Percentiles rank a stretch among this genome's conserved stretches.
phyloP scores from a whole-genome alignment of 2,113 vertebrate genomes.

The Leuciscus idus region DNA sequence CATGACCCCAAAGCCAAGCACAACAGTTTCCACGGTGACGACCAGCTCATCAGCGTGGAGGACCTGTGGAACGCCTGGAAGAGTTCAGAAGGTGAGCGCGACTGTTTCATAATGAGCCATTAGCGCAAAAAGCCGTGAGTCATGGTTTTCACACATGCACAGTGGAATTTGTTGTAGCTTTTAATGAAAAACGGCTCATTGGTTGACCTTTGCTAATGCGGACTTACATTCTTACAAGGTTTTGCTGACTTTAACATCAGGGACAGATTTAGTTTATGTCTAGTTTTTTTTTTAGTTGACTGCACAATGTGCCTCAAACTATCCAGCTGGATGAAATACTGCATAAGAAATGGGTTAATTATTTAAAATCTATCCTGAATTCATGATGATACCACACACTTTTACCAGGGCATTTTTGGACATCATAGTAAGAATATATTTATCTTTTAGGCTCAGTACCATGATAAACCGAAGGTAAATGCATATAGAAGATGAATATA shows the following conservation, averaged over 20 bases:
- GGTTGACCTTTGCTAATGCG: not conserved
- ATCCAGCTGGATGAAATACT: no score
- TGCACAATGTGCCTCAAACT: not conserved
- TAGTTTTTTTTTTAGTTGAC: not conserved
- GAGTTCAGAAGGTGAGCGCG: conserved; percentile 85
- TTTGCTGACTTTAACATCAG: not conserved
- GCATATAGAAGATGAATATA: no score
- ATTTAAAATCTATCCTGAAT: not conserved
- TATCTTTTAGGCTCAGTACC: not conserved
- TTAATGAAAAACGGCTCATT: not conserved
- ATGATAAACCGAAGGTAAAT: not conserved
- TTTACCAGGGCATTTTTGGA: not conserved
- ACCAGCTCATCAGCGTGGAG: conserved; percentile 97
- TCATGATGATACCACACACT: not conserved
- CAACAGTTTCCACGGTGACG: conserved; percentile 96
- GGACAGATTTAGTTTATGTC: not conserved
- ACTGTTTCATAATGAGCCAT: conserved; percentile 27
- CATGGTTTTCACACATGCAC: not conserved
- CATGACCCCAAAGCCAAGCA: conserved; percentile 96
- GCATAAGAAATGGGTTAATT: not conserved
- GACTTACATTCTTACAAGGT: not conserved
- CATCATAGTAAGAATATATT: not conserved
- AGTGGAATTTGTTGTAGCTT: not conserved
- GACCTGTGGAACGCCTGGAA: conserved; percentile 98
- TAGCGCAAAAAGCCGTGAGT: not conserved